Evolutionary conservation across 35 echinoderm and acorn worm genomes (phyloP).

Genomic region (Ptychodera flava): DNA sequence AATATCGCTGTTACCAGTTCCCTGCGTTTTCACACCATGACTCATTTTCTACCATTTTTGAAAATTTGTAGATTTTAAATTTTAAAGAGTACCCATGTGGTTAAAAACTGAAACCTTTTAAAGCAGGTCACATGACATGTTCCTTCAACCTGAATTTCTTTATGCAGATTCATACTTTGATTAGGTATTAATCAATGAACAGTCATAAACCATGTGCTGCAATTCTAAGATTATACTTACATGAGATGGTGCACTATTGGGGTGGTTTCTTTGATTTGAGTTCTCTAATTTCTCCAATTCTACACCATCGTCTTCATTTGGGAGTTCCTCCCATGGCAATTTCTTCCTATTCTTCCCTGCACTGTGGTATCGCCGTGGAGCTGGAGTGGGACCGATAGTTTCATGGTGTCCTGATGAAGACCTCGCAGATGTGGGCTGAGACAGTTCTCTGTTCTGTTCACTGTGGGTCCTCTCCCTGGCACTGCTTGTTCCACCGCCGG

Average conservation of each 20-base stretch:
- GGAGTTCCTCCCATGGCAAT: slow-evolving; percentile 79
- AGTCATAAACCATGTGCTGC: too few species aligned
- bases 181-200: too few species aligned
- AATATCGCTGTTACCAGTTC: too few species aligned
- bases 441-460: slow-evolving; percentile 61
- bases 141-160: too few species aligned
- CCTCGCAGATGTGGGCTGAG: slow-evolving; percentile 56
- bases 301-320: slow-evolving; percentile 20
- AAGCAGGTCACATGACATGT: too few species aligned
- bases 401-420: background rate
- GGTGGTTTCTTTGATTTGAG: slow-evolving; percentile 29
- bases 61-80: too few species aligned
- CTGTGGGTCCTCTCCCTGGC: slow-evolving; percentile 54
- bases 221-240: slow-evolving; percentile 17
- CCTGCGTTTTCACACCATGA: too few species aligned
- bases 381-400: slow-evolving; percentile 40
- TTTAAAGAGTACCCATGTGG: too few species aligned
- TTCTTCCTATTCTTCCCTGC: slow-evolving; percentile 84
- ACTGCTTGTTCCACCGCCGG: slow-evolving; percentile 66
- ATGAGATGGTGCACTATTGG: slow-evolving; percentile 90
- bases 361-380: slow-evolving; percentile 76
- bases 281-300: slow-evolving; percentile 11
- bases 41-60: too few species aligned
- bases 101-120: too few species aligned
- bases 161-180: too few species aligned